These are phyloP conservation scores for Anadara kagoshimensis DNA, from an alignment of 1,140 invertebrate genomes.

Conservation along the genomic window DNA sequence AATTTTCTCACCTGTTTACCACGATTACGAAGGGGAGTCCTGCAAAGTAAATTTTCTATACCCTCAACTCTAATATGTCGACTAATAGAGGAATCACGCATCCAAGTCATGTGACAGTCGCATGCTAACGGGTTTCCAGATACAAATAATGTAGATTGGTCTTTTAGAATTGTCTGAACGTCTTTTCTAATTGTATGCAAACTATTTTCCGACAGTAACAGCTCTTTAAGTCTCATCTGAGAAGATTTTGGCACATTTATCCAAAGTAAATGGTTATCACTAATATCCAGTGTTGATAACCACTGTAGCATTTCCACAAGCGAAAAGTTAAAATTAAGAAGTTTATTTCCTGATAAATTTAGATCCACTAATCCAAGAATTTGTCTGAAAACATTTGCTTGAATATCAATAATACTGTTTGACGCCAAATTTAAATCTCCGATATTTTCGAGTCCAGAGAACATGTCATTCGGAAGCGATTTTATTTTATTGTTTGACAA, in stretches of 20 bases:
- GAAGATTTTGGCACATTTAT: slow-evolving; percentile 19
- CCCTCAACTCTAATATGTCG: too few relatives aligned
- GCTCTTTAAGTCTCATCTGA: slow-evolving; percentile 27
- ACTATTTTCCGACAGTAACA: slow-evolving; percentile 26
- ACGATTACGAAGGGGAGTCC: too few relatives aligned
- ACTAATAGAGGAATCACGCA: too few relatives aligned
- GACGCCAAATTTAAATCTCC: slow-evolving; percentile 23
- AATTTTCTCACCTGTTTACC: too few relatives aligned
- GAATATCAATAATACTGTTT: slow-evolving; percentile 26
- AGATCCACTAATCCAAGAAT: slow-evolving; percentile 21
- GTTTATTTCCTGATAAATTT: slow-evolving; percentile 21
- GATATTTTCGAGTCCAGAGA: slow-evolving; percentile 27
- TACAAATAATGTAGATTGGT: slow-evolving; percentile 20
- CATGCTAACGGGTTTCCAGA: slow-evolving; percentile 30
- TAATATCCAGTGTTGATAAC: slow-evolving; percentile 25
- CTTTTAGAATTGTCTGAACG: slow-evolving; percentile 21
- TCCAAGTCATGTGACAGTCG: slow-evolving; percentile 36
- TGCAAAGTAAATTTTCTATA: too few relatives aligned
- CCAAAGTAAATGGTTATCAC: slow-evolving; percentile 37
- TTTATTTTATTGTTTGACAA: slow-evolving; percentile 32
- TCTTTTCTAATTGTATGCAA: slow-evolving; percentile 26
- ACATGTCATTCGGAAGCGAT: slow-evolving; percentile 13
- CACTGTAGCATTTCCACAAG: slow-evolving; percentile 23
- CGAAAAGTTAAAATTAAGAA: slow-evolving; percentile 38
- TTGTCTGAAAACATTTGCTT: slow-evolving; percentile 19